Evolutionary conservation across 2,113 vertebrate genomes (phyloP), one percentile per base, ranked within the genome.

Genomic region (Leucosticte australis): DNA sequence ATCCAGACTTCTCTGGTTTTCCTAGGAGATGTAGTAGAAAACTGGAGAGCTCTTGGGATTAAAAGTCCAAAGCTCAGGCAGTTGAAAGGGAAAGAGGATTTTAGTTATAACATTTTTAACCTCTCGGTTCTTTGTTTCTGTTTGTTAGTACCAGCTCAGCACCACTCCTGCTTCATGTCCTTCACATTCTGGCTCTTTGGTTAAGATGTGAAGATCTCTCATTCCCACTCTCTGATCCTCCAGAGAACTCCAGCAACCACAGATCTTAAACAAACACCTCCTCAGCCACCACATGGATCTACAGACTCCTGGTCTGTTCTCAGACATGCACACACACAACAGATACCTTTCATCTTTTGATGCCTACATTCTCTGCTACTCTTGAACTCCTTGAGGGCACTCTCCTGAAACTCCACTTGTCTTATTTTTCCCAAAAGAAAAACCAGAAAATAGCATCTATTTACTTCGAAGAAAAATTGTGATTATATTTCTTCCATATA

Each of bases 41-140:
- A 81, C 64, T 67, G 80, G 80, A 81, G 83, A 83, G 89, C 94
- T 83, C 92, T 93, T 94, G 92, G 94, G 91, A 97, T 92, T 96
- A 26, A n/a, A 94, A 94, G 56, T 53, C 50, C 69, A 67, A 94
- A 92, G 86, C 92, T 78, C 42, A 83, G 49, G 60, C 73, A 56
- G 80, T 81, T 86, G 86, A 92, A 95, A 94, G 52, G 39, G 74
- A 42, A 79, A 90, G 74, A 78, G 74, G 82, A 68, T 95, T 90
- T 90, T 68, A 83, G 68, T 57, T 86, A 10, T 22, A 78, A 85
- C 86, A 75, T 75, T 90, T 88, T 90, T 90, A 94, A 95, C 94
- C 86, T 95, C 95, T 90, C 8, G 4, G 30, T 59, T 82, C 93
- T 87, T 71, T 87, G 84, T 91, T 90, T 68, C 67, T 83, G 67